These are phyloP conservation scores for Anagyrus pseudococci DNA, from an alignment of 2,888 invertebrate genomes.

Conservation along the genomic window DNA sequence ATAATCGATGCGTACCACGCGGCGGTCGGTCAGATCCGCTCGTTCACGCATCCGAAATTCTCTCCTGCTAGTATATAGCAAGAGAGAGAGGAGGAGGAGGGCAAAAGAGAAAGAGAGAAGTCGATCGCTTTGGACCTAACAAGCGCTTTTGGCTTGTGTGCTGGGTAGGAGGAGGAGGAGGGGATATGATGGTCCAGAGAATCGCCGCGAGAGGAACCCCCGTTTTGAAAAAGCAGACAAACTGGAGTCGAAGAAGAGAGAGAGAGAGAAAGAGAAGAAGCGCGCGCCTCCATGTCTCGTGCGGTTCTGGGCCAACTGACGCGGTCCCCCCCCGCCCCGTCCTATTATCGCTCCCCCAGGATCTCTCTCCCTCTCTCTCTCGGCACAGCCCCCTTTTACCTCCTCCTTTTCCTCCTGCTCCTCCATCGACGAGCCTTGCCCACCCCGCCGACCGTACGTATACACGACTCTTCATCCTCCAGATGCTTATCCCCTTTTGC, in stretches of 20 bases:
- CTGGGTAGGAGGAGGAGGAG: background rate
- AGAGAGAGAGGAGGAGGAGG: slow-evolving; percentile 4
- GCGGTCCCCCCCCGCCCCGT: too few relatives aligned
- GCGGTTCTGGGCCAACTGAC: too few relatives aligned
- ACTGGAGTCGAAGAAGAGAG: slow-evolving; percentile 32
- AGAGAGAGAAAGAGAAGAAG: slow-evolving; percentile 12
- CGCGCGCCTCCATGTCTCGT: too few relatives aligned
- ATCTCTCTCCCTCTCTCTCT: slow-evolving; percentile 16
- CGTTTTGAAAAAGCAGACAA: slow-evolving; percentile 36
- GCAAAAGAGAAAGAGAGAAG: slow-evolving; percentile 1
- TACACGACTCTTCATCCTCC: slow-evolving; percentile 12
- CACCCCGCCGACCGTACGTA: too few relatives aligned
- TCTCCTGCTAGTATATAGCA: too few relatives aligned
- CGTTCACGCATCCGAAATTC: too few relatives aligned
- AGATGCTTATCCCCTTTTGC: slow-evolving; percentile 32
- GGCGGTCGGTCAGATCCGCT: too few relatives aligned
- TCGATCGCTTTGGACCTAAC: background rate
- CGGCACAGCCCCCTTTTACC: too few relatives aligned
- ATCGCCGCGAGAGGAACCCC: slow-evolving; percentile 10
- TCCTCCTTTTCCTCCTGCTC: too few relatives aligned
- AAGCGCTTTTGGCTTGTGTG: too few relatives aligned
- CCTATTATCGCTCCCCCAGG: too few relatives aligned
- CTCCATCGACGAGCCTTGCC: too few relatives aligned
- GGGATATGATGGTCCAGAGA: background rate
- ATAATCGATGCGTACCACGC: slow-evolving; percentile 4